These are phyloP conservation scores for Acestrorhynchus altus DNA, from an alignment of 2,797 vertebrate genomes.

Conservation along the genomic window DNA sequence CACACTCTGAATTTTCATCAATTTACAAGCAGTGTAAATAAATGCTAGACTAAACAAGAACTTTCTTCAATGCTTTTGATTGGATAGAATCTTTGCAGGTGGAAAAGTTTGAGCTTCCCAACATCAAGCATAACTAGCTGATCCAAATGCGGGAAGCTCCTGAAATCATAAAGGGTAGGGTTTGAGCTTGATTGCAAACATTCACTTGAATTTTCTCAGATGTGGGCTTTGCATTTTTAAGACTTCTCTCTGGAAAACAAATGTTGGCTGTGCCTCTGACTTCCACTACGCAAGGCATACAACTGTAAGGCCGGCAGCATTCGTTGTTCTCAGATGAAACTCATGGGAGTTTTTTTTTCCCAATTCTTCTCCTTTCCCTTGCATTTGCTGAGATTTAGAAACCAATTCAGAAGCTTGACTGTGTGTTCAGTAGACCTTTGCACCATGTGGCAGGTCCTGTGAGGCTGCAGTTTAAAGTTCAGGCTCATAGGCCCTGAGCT, in stretches of 20 bases:
- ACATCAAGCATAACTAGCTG: neutral
- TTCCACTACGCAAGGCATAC: neutral
- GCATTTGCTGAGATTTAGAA: constrained; percentile 38
- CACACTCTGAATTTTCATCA: neutral
- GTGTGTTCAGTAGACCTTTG: constrained; percentile 9
- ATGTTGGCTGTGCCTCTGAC: neutral
- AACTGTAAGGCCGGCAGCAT: neutral
- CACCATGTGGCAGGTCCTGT: neutral
- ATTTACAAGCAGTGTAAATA: neutral
- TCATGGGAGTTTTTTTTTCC: constrained; percentile 7
- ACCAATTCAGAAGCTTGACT: constrained; percentile 11
- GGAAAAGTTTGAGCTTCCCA: neutral
- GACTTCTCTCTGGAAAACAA: constrained; percentile 31
- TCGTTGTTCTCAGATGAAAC: neutral
- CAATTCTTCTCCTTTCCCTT: neutral
- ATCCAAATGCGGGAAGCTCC: neutral
- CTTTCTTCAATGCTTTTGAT: neutral
- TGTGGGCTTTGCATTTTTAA: neutral
- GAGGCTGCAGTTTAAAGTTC: constrained; percentile 63
- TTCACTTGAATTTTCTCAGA: constrained; percentile 58
- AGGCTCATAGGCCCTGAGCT: constrained; percentile 61
- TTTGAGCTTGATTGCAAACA: constrained; percentile 45
- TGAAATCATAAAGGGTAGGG: constrained; percentile 31
- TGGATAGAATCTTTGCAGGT: neutral
- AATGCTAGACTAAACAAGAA: neutral